Percentiles rank a stretch among this genome's conserved stretches.
These are phyloP conservation scores for Troglohyphantes excavatus DNA, from an alignment of 2,888 invertebrate genomes.

Conservation along the genomic window DNA sequence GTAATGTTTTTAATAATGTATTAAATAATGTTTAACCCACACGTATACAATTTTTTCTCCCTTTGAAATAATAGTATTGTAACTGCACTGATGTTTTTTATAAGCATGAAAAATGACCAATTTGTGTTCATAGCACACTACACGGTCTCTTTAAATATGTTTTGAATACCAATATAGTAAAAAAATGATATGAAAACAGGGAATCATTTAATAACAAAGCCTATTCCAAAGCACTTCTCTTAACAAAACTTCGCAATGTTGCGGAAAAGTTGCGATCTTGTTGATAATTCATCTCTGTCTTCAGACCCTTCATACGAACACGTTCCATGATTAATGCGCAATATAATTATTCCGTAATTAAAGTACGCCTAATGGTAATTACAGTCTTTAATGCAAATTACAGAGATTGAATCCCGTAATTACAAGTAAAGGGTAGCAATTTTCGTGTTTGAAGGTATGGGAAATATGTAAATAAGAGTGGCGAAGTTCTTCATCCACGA, in stretches of 20 bases:
- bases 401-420: constrained; percentile 31
- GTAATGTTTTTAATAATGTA: too few species aligned
- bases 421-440: neutral
- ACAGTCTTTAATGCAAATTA: constrained; percentile 16
- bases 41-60: too few species aligned
- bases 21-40: too few species aligned
- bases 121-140: too few species aligned
- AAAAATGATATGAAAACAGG: too few species aligned
- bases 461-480: constrained; percentile 33
- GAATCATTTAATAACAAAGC: too few species aligned
- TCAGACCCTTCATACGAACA: neutral
- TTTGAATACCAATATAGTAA: too few species aligned
- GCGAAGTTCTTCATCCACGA: neutral
- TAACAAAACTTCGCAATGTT: neutral
- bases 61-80: too few species aligned
- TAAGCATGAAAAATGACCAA: too few species aligned
- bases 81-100: too few species aligned
- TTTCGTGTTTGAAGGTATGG: neutral
- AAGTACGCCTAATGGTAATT: constrained; percentile 15
- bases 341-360: constrained; percentile 46
- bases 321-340: constrained; percentile 20
- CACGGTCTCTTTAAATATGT: too few species aligned
- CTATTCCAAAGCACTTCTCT: too few species aligned
- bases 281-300: constrained; percentile 23
- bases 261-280: neutral